Evolutionary conservation across 2,888 invertebrate species (phyloP), one percentile per base, ranked within the genome.

Genomic region (Drepana falcataria): DNA sequence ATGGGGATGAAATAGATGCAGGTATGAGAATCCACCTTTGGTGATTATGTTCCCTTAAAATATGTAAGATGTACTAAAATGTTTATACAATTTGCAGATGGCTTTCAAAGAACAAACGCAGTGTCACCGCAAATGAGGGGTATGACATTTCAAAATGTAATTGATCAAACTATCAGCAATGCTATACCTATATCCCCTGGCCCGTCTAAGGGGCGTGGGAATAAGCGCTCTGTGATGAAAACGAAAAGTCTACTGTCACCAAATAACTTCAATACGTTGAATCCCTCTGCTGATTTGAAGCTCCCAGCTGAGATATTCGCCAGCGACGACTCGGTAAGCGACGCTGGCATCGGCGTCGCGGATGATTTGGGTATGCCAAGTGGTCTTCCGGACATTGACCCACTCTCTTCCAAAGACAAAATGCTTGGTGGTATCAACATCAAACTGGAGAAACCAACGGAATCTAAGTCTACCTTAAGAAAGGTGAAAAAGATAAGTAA

Each of bases 301-400:
- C 75, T 91, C 35, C 91, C 91, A 4, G 89, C 87, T 54, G 88
- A 92, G 59, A 91, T 91, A 70, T 91, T 92, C 73, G 91, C 91
- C 51, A 90, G 88, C 64, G 91, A 91, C 63, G 91, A 91, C 61
- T 90, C 91, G 7, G 77, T 80, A 0, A 87, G 89, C 60, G 91
- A 91, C 55, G 76, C 83, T 44, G 86, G 90, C 6, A 60, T 82
- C 1, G 60, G 73, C 44, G 59, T 73, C 9, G 55, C 71, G 7
- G 90, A 89, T 52, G 87, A 87, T 49, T 58, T 80, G 2, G 64
- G 53, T 35, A 64, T 79, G 35, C 75, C 77, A 49, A 79, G 75
- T 63, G 66, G 77, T 34, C 65, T 87, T 2, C 71, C 79, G 54
- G 83, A 87, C 47, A 61, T 79, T 4, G 64, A 71, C 47, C 58